These are phyloP conservation scores for Centrocercus urophasianus DNA, from an alignment of 2,113 vertebrate genomes.

Conservation along the genomic window DNA sequence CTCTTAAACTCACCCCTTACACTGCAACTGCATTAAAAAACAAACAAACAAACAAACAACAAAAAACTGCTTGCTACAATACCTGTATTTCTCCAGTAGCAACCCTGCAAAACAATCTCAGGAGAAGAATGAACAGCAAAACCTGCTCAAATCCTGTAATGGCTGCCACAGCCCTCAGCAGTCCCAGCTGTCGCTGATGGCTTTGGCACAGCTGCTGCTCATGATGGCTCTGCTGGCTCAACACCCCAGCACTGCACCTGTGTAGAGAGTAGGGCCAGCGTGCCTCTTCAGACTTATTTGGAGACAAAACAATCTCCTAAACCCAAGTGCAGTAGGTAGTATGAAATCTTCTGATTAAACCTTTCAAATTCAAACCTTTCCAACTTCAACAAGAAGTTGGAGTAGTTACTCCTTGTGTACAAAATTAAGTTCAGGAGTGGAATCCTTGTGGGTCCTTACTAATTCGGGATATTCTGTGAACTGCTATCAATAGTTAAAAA, in stretches of 20 bases:
- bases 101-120: neutral
- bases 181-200: neutral
- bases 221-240: neutral
- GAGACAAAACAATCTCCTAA: neutral
- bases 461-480: neutral
- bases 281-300: neutral
- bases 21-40: no score
- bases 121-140: accelerated
- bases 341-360: neutral
- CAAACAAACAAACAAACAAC: no score
- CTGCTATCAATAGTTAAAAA: neutral
- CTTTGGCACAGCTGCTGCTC: neutral
- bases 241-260: neutral
- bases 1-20: neutral
- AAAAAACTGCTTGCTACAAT: neutral
- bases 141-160: neutral
- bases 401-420: neutral
- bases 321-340: neutral
- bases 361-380: no score
- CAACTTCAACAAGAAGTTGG: neutral
- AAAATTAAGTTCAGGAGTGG: neutral
- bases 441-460: neutral
- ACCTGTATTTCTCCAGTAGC: neutral
- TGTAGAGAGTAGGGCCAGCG: accelerated
- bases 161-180: neutral